phyloP scores from a whole-genome alignment of 2,797 vertebrate species.

The Channallabes apus region DNA sequence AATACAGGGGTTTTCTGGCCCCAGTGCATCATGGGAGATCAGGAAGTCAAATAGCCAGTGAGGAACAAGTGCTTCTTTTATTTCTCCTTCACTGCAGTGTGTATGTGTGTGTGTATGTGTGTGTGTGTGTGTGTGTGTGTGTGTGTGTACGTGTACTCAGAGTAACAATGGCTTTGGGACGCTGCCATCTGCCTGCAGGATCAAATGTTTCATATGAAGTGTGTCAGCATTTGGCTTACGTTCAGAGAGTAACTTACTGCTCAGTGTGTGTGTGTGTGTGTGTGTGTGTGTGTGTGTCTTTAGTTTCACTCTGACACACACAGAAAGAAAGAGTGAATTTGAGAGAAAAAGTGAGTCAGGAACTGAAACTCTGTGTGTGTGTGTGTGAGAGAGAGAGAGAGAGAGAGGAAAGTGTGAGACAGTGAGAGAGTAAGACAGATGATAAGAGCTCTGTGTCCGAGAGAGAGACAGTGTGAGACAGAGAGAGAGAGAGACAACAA shows the following conservation, averaged over 20 bases:
- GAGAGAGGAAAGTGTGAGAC: not conserved
- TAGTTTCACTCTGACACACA: not conserved
- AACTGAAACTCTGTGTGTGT: not conserved
- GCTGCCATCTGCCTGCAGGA: conserved; percentile 20
- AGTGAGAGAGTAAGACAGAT: too few species aligned
- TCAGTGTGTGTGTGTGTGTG: not conserved
- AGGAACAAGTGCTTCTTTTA: conserved; percentile 15
- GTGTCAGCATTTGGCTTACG: conserved; percentile 22
- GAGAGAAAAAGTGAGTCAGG: not conserved
- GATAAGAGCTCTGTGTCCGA: too few species aligned
- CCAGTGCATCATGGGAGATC: conserved; percentile 26
- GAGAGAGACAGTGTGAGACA: too few species aligned
- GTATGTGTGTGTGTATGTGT: conserved; percentile 34
- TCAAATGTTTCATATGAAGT: conserved; percentile 26
- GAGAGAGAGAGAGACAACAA: too few species aligned
- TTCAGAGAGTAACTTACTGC: not conserved
- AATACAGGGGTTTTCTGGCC: conserved; percentile 20
- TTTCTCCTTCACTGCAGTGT: not conserved
- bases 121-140: not conserved
- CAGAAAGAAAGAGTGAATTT: not conserved
- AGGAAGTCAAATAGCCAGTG: conserved; percentile 11
- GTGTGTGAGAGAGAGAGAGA: not conserved
- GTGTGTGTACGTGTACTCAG: not conserved
- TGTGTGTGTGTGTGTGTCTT: conserved; percentile 7
- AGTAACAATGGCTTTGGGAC: conserved; percentile 15